Evolutionary conservation across 2,797 vertebrate species (phyloP).

Genomic region (Platalea minor): DNA sequence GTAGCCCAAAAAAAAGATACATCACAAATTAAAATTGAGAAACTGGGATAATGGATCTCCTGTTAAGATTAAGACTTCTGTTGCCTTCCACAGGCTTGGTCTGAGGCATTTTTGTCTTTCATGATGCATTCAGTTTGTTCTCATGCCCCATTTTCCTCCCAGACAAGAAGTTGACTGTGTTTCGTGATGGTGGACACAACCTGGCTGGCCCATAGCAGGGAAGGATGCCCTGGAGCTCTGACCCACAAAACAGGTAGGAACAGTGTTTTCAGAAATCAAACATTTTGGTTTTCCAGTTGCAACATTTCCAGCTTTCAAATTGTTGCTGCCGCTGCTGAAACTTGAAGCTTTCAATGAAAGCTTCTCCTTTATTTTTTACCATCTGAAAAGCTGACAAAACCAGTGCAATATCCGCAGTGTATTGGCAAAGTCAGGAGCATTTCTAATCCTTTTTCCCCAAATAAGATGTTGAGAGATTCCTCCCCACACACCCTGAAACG

Average conservation of each 20-base stretch:
- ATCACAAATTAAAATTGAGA: background rate
- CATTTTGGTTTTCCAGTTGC: background rate
- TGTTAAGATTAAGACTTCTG: background rate
- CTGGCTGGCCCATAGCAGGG: background rate
- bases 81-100: background rate
- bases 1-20: background rate
- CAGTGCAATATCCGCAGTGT: background rate
- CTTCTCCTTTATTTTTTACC: background rate
- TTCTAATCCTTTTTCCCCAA: background rate
- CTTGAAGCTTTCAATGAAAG: background rate
- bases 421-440: background rate
- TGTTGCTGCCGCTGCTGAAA: background rate
- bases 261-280: background rate
- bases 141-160: background rate
- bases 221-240: background rate
- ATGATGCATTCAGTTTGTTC: background rate
- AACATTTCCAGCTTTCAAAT: background rate
- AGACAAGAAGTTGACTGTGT: background rate
- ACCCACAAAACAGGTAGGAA: background rate
- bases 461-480: background rate
- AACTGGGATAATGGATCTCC: background rate
- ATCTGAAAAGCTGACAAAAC: background rate
- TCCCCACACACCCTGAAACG: rapidly evolving
- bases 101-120: background rate
- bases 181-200: rapidly evolving